Evolutionary conservation across 2,888 invertebrate genomes (phyloP), one percentile per base, ranked within the genome.

Genomic region (Heliothis peltigera): DNA sequence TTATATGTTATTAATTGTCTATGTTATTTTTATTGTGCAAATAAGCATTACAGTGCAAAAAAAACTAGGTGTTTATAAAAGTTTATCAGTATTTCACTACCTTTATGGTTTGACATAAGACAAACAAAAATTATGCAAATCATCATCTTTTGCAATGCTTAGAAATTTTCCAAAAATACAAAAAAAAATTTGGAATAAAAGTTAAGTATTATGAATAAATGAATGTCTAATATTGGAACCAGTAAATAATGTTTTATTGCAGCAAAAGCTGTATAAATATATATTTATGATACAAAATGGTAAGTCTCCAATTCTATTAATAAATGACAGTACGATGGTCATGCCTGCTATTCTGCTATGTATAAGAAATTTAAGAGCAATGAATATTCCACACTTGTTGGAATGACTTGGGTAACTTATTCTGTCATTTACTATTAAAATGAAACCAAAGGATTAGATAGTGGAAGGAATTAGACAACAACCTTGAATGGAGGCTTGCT

Each of bases 401-500:
- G 39, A 39, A 10, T 35, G 15, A 35, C n/a, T 39, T 39, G 39
- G n/a, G 15, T 39, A 39, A 42, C 18, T 15, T 32, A 47, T 22
- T 42, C 43, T 67, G 60, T 48, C 64, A 60, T 54, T 71, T 67
- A 66, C 19, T 65, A 68, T 49, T 69, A 70, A 63, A 79, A 77
- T 66, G 61, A 32, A 62, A 68, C 19, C 47, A 61, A 74, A 77
- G 71, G 79, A 73, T 66, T 68, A 52, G 63, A 67, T 55, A 77
- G 62, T 74, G 73, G 67, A 63, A 76, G 75, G 77, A 77, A 66
- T 71, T 62, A 70, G 59, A 68, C 55, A 70, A 59, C 44, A 74
- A 79, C 82, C 84, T 84, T 84, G 82, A 82, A 77, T 76, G 69
- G 62, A 68, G 70, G 77, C 75, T 75, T 78, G 78, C 73, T 76